Conservation (phyloP, 2,888 invertebrate genomes). For the Rhagium mordax region DNA sequence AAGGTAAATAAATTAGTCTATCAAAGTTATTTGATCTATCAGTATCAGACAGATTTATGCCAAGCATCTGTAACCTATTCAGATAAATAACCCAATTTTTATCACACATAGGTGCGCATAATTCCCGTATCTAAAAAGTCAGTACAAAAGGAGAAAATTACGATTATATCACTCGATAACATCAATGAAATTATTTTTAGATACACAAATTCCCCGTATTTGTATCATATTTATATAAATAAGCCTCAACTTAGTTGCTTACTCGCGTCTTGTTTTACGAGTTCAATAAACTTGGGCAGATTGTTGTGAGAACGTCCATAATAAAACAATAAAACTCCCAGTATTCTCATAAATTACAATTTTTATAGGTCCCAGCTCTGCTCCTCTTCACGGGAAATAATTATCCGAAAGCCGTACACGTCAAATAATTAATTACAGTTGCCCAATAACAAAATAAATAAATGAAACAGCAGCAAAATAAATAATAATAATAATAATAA, state of each 20-base stretch:
- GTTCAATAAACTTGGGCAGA: slow-evolving; percentile 27
- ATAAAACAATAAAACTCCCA: slow-evolving; percentile 27
- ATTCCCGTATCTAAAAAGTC: neutral
- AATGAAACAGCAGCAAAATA: neutral
- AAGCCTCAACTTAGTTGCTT: slow-evolving; percentile 1
- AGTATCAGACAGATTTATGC: neutral
- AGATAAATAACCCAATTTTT: neutral
- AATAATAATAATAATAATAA: neutral
- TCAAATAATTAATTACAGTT: neutral
- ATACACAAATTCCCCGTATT: neutral
- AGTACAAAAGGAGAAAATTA: neutral
- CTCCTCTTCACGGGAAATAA: slow-evolving; percentile 12
- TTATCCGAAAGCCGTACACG: neutral
- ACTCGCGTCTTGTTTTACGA: slow-evolving; percentile 21
- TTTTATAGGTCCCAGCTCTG: slow-evolving; percentile 4
- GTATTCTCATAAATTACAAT: slow-evolving; percentile 23
- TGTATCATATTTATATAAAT: slow-evolving; percentile 6
- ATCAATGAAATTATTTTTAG: neutral
- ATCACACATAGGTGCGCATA: neutral
- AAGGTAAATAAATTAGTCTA: neutral
- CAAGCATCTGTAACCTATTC: neutral
- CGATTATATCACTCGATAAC: neutral
- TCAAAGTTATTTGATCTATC: neutral
- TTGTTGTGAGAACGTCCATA: slow-evolving; percentile 27
- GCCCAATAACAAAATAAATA: neutral